Evolutionary conservation across 2,888 invertebrate genomes (phyloP).

Genomic region (Octodonta nipae): DNA sequence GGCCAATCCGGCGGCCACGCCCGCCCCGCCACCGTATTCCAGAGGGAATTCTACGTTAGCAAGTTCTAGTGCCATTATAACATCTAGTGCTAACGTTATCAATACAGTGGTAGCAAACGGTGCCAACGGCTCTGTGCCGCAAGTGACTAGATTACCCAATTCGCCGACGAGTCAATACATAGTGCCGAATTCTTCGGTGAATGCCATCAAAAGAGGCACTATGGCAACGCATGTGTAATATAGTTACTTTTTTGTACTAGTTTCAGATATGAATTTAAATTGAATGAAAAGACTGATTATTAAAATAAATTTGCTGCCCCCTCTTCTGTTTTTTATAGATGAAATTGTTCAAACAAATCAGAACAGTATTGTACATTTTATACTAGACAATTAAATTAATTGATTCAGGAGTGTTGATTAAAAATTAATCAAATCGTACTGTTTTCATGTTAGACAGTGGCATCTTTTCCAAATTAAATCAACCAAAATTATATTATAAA

Average conservation of each 20-base stretch:
- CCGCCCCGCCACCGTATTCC: slow-evolving; percentile 64
- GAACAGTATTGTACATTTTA: slow-evolving; percentile 20
- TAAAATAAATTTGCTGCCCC: slow-evolving; percentile 14
- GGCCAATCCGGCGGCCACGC: slow-evolving; percentile 62
- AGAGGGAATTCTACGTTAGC: slow-evolving; percentile 30
- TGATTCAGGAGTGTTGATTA: slow-evolving; percentile 33
- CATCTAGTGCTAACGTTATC: slow-evolving; percentile 29
- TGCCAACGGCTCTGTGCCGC: slow-evolving; percentile 38
- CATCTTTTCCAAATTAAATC: slow-evolving; percentile 4
- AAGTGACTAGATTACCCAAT: slow-evolving; percentile 39
- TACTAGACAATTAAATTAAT: slow-evolving; percentile 32
- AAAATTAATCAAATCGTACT: slow-evolving; percentile 31
- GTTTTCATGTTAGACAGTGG: slow-evolving; percentile 13
- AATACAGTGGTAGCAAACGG: slow-evolving; percentile 39
- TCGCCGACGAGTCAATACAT: slow-evolving; percentile 42
- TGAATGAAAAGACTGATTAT: slow-evolving; percentile 25
- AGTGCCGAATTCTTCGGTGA: slow-evolving; percentile 42
- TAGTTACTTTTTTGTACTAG: too few relatives aligned
- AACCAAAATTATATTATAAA: background rate
- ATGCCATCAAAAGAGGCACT: slow-evolving; percentile 48
- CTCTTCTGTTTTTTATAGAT: slow-evolving; percentile 12
- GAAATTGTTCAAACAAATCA: slow-evolving; percentile 19
- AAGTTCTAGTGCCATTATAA: slow-evolving; percentile 31
- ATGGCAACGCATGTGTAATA: slow-evolving; percentile 54
- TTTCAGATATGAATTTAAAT: too few relatives aligned